A percentile compares a stretch with the other conserved stretches of the same genome.
Conservation (phyloP, 1,140 invertebrate species). For the Cecropterus lyciades region DNA sequence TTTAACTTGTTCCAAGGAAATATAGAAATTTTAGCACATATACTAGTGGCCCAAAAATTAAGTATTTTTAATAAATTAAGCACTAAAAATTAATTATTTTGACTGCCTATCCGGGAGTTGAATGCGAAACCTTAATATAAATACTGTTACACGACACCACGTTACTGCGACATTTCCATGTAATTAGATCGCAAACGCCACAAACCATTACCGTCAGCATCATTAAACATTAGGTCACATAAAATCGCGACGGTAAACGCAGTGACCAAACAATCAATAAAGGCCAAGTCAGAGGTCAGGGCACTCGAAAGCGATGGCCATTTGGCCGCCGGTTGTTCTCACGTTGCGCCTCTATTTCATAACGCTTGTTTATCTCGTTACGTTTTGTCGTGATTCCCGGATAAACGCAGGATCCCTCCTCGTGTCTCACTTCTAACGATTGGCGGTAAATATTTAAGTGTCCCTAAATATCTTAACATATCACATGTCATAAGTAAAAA, state of each 20-base stretch:
- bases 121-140: no score
- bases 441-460: no score
- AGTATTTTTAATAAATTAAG: no score
- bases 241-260: slow-evolving; percentile 6
- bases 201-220: neutral
- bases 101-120: no score
- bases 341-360: slow-evolving; percentile 26
- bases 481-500: no score
- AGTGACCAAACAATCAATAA: slow-evolving; percentile 27
- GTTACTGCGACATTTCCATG: neutral
- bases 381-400: slow-evolving; percentile 30
- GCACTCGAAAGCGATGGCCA: slow-evolving; percentile 19
- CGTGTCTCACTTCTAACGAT: neutral
- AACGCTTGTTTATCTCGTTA: slow-evolving; percentile 36
- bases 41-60: no score
- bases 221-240: slow-evolving; percentile 2
- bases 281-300: slow-evolving; percentile 19
- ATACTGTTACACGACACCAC: neutral
- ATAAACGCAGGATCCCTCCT: slow-evolving; percentile 7
- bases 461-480: no score
- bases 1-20: no score
- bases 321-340: slow-evolving; percentile 23
- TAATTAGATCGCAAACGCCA: neutral
- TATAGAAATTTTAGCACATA: no score
- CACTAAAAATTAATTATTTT: no score